Base-by-base conservation (phyloP, 2,888 invertebrate genomes). In the Trisateles emortualis region DNA sequence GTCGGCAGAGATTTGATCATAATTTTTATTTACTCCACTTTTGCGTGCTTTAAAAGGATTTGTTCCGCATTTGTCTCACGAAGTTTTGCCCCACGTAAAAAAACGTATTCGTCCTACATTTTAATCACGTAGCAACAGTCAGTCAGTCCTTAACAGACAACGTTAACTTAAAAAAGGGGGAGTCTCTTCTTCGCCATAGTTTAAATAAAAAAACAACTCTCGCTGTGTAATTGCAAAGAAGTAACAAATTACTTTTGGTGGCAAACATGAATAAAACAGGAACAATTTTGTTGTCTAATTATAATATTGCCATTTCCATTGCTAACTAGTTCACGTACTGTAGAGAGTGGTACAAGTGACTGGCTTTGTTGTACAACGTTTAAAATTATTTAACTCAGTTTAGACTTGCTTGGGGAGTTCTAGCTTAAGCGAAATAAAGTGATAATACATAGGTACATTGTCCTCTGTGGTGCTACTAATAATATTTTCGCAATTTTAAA, bases 191-290 rank as follows among this genome's bases (percentile, higher is more conserved):
- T 19, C n/a, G n/a, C 19, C 19, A 19, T 3, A 19, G 19, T 2
- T 19, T 19, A 19, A 26, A 26, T 19, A 19, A 26, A 26, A 26
- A 8, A 26, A 26, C 26, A 26, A 26, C 8, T 26, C 26, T 19
- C 19, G 3, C 8, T 8, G 26, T 26, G 9, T 33, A 14, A 33
- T 8, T 8, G 13, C 5, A 14, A 11, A 11, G n/a, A 39, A 22
- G 19, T 14, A 39, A 22, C 13, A 22, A 39, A 39, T 22, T 10
- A 9, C n/a, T n/a, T 19, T 22, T 24, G 22, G 11, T 17, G 13
- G 36, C n/a, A 10, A 53, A 46, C 45, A 57, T 51, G 62, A 66
- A 53, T 52, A 66, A 46, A 52, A 41, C 40, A 62, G 30, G 44
- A 61, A 42, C 36, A 48, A 16, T 43, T n/a, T 45, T 19, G 50